Base-by-base conservation (phyloP, 2,113 vertebrate species). In the Verasper variegatus region DNA sequence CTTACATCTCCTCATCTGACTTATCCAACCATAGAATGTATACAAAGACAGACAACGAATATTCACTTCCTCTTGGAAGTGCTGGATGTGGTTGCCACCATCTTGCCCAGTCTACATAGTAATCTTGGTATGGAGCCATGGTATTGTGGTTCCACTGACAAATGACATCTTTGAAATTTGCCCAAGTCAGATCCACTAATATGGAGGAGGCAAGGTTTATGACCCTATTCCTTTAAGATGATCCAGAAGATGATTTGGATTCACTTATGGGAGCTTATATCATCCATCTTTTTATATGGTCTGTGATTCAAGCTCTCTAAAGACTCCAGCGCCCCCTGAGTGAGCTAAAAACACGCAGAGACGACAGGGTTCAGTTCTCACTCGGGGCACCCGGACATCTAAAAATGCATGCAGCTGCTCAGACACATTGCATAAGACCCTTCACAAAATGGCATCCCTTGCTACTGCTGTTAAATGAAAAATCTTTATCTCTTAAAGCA, bases 351-450 rank as follows among this genome's bases (percentile, higher is more conserved):
- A 18, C 17, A 49, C 3, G 47, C 10, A 31, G 21, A 42, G 59
- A 71, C n/a, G 31, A 55, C 56, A 64, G 18, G 55, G 61, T 68
- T 52, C 37, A 27, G 7, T 68, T 72, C 27, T 59, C 62, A 18
- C 14, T 3, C 20, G 31, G 12, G n/a, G 11, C n/a, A 27, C 62
- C 18, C 15, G 49, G 17, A 40, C 10, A 60, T 47, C 23, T 40
- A 60, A 47, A 74, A 78, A 69, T 26, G 37, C 70, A 70, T 15
- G 23, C 13, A 40, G 37, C 37, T 15, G 20, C 52, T 8, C 18
- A 23, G 42, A 15, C 18, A 71, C 61, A 45, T 45, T 71, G 60
- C 11, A 35, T 37, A 11, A 45, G 42, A 59, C 10, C 0, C 4
- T 52, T 62, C 49, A 60, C 4, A 23, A 55, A 55, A 11, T 14